These are phyloP conservation scores for Drosophila azteca DNA, from an alignment of 1,140 invertebrate species.

Conservation along the genomic window DNA sequence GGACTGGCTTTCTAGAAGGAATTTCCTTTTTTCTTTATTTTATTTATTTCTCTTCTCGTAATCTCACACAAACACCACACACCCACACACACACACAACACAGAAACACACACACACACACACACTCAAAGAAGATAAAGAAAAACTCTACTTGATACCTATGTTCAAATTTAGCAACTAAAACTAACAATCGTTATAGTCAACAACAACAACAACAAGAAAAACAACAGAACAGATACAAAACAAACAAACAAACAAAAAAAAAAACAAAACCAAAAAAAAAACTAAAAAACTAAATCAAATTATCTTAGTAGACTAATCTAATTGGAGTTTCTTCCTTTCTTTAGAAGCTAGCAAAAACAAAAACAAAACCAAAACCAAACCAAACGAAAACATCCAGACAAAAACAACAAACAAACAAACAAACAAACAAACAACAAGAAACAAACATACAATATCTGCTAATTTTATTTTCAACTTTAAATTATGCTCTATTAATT, in stretches of 20 bases:
- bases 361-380: constrained; percentile 41
- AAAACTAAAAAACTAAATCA: constrained; percentile 52
- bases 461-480: constrained; percentile 78
- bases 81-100: constrained; percentile 50
- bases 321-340: constrained; percentile 82
- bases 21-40: constrained; percentile 55
- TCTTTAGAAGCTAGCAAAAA: constrained; percentile 76
- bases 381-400: constrained; percentile 44
- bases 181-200: constrained; percentile 77
- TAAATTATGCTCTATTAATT: constrained; percentile 77
- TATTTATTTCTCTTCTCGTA: constrained; percentile 49
- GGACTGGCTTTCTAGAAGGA: constrained; percentile 41
- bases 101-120: constrained; percentile 34
- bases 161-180: constrained; percentile 81
- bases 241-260: constrained; percentile 32
- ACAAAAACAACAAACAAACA: constrained; percentile 37
- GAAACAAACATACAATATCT: constrained; percentile 70
- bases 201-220: constrained; percentile 37
- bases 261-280: constrained; percentile 24
- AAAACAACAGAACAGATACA: constrained; percentile 19
- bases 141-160: constrained; percentile 77
- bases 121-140: constrained; percentile 35
- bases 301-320: constrained; percentile 81
- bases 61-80: constrained; percentile 17
- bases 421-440: constrained; percentile 55